A percentile compares a stretch with the other conserved stretches of the same genome.
Conservation (phyloP, 2,113 vertebrate species). For the Podiceps cristatus region DNA sequence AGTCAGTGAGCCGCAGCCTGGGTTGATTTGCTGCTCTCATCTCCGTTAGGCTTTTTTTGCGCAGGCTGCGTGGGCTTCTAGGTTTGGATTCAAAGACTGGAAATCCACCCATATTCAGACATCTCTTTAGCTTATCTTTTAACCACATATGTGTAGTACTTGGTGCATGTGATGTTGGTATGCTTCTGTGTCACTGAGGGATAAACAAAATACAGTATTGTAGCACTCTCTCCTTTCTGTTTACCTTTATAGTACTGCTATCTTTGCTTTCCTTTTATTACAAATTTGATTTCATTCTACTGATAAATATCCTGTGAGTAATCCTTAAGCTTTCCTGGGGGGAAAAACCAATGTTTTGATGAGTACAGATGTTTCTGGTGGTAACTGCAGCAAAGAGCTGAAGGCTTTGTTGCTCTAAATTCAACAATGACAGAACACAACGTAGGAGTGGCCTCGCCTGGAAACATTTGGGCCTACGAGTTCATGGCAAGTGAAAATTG, state of each 20-base stretch:
- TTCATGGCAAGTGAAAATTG: neutral
- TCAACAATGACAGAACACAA: neutral
- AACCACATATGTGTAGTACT: neutral
- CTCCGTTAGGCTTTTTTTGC: neutral
- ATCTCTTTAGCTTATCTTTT: neutral
- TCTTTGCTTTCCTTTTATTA: neutral
- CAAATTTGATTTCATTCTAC: neutral
- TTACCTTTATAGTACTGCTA: neutral
- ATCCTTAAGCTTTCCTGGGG: neutral
- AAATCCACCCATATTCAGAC: neutral
- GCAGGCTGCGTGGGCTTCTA: neutral
- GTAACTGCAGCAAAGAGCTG: neutral
- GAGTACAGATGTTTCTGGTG: neutral
- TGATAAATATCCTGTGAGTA: neutral
- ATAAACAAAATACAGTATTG: neutral
- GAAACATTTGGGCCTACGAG: neutral
- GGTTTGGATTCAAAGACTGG: neutral
- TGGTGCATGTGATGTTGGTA: accelerated
- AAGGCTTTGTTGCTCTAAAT: neutral
- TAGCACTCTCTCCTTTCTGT: neutral
- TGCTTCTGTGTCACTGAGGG: neutral
- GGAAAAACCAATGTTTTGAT: neutral
- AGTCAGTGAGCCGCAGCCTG: neutral
- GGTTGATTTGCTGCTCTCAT: neutral
- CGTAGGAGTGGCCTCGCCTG: neutral